A percentile compares a stretch with the other conserved stretches of the same genome.
phyloP scores from a whole-genome alignment of 1,140 invertebrate genomes.

The Neodiprion pinetum region DNA sequence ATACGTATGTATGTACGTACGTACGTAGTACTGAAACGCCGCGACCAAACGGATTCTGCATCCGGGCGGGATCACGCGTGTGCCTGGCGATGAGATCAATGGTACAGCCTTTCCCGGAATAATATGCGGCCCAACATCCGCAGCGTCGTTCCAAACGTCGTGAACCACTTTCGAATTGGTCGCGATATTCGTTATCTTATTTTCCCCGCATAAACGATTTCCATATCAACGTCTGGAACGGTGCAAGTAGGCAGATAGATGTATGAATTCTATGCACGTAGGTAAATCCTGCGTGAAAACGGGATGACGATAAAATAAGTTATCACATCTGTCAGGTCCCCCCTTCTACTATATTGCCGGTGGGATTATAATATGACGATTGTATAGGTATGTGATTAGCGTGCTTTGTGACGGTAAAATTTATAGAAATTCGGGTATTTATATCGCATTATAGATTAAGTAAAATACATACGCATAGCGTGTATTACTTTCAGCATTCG shows the following conservation, averaged over 20 bases:
- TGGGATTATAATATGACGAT: not conserved
- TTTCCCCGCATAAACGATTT: slow-evolving; percentile 13
- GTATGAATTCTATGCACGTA: no score
- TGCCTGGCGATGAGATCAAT: slow-evolving; percentile 5
- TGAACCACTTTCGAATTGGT: slow-evolving; percentile 49
- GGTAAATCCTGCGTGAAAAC: no score
- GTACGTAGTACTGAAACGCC: not conserved
- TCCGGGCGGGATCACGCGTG: not conserved
- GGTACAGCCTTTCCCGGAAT: slow-evolving; percentile 33
- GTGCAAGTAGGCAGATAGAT: not conserved
- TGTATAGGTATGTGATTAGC: not conserved
- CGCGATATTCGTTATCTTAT: slow-evolving; percentile 12
- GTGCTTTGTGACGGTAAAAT: no score
- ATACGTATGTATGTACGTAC: not conserved
- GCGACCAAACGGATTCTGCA: not conserved
- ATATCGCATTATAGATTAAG: no score
- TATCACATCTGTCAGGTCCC: no score
- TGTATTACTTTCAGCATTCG: not conserved
- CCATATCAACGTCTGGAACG: slow-evolving; percentile 3
- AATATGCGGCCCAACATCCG: slow-evolving; percentile 38
- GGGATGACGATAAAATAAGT: no score
- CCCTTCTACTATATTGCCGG: not conserved
- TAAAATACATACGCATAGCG: not conserved
- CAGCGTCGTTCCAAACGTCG: slow-evolving; percentile 39
- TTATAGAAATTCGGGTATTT: no score